Percentiles rank a stretch among this genome's conserved stretches.
Evolutionary conservation across 2,797 vertebrate genomes (phyloP).

Genomic region (Delichon dasypus): DNA sequence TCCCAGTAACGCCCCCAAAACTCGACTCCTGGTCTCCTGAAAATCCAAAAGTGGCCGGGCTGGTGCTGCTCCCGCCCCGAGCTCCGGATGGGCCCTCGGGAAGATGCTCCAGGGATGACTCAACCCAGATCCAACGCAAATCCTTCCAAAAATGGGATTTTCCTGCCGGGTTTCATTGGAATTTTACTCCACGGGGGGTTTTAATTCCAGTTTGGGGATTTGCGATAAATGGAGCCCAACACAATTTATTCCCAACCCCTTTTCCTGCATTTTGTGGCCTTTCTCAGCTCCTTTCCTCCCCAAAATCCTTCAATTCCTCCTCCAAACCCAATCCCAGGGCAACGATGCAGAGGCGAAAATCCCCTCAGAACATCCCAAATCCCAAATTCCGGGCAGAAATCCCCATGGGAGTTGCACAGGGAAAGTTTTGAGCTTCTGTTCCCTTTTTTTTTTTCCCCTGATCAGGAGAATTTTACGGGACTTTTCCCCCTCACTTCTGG

Average conservation of each 20-base stretch:
- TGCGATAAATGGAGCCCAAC: neutral
- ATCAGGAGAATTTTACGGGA: neutral
- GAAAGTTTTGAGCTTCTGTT: neutral
- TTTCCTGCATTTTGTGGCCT: neutral
- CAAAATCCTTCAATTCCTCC: neutral
- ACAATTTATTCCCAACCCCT: neutral
- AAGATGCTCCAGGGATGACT: neutral
- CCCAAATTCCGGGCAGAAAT: neutral
- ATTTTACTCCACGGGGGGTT: neutral
- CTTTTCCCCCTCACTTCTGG: fast-evolving
- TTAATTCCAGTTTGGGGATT: neutral
- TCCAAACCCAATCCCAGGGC: neutral
- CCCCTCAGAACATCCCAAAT: neutral
- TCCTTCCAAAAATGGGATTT: neutral
- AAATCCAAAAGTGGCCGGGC: fast-evolving
- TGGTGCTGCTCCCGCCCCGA: fast-evolving
- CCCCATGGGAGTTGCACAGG: neutral
- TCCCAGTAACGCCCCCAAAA: neutral
- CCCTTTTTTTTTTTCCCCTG: neutral
- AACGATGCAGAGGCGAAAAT: no score
- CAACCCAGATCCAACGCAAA: neutral
- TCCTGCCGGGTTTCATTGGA: neutral
- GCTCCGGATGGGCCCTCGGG: no score
- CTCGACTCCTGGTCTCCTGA: no score
- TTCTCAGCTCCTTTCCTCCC: no score